phyloP scores from a whole-genome alignment of 2,113 vertebrate genomes.

The Ondatra zibethicus region DNA sequence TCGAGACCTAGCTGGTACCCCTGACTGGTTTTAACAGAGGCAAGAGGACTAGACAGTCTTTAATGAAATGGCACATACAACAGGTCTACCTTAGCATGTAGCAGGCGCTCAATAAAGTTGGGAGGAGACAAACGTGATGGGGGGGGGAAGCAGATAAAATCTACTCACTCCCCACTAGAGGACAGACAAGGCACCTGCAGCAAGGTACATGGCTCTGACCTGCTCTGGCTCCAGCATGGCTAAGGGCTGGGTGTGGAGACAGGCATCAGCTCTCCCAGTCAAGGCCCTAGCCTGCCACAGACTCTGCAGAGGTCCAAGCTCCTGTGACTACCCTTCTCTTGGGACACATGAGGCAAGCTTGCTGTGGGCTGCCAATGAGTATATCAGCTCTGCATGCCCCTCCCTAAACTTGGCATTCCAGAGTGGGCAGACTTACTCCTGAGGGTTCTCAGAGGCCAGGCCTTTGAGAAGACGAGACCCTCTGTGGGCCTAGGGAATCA shows the following conservation, averaged over 20 bases:
- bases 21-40: not conserved
- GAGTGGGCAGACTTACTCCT: fast-evolving
- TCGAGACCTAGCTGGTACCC: not conserved
- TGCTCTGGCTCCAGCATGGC: not conserved
- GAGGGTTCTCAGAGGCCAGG: not conserved
- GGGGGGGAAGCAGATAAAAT: not conserved
- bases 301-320: not conserved
- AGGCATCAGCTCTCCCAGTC: not conserved
- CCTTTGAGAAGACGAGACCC: slow-evolving; percentile 18
- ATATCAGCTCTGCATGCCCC: not conserved
- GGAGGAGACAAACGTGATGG: not conserved
- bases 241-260: not conserved
- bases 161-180: not conserved
- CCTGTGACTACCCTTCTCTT: not conserved
- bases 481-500: not conserved
- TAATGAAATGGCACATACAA: fast-evolving
- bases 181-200: not conserved
- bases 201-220: fast-evolving
- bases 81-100: fast-evolving
- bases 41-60: not conserved
- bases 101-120: not conserved
- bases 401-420: not conserved
- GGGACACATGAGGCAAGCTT: not conserved
- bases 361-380: not conserved
- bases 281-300: not conserved